Base-by-base conservation (phyloP, 2,113 vertebrate genomes). In the Burhinus bistriatus region DNA sequence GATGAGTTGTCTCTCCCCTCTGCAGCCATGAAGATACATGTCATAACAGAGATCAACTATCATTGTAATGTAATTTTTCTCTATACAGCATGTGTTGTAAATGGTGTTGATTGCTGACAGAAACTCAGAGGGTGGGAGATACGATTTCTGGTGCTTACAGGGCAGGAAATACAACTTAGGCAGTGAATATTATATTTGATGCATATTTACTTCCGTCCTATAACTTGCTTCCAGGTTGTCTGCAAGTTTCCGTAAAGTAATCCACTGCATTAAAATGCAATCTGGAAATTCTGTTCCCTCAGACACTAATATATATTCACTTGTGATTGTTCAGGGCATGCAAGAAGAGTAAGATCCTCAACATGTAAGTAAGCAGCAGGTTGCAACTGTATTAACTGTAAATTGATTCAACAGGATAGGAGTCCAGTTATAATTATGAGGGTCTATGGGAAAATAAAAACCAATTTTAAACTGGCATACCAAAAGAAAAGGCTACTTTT, bases 21-120 rank as follows among this genome's bases (percentile, higher is more conserved):
- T 82, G 47, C 83, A 89, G 93, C 94, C 91, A 72, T 44, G 91
- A 97, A 97, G 97, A 92, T 94, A 55, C 27, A 44, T 98, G 97
- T 98, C 98, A 98, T 90, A 98, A 97, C 96, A 98, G 91, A 96
- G 89, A 97, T 97, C 96, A 97, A 72, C 93, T 73, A 80, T 95
- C 80, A 94, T 95, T 95, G 87, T 90, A 93, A 95, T 90, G 90
- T 57, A 90, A 85, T 96, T 97, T 95, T 96, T 72, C 91, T 96
- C 59, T 91, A 62, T 96, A n/a, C 62, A 61, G 83, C 72, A 84
- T 82, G 85, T 93, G 85, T 91, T 89, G 87, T 59, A 95, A 97
- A 96, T 92, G 93, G 83, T 93, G 91, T 95, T 96, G 87, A 92
- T 89, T 94, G 88, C 96, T 96, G 97, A 96, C 90, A 96, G 94